Conservation (phyloP, 2,797 vertebrate genomes). For the Aeoliscus strigatus region DNA sequence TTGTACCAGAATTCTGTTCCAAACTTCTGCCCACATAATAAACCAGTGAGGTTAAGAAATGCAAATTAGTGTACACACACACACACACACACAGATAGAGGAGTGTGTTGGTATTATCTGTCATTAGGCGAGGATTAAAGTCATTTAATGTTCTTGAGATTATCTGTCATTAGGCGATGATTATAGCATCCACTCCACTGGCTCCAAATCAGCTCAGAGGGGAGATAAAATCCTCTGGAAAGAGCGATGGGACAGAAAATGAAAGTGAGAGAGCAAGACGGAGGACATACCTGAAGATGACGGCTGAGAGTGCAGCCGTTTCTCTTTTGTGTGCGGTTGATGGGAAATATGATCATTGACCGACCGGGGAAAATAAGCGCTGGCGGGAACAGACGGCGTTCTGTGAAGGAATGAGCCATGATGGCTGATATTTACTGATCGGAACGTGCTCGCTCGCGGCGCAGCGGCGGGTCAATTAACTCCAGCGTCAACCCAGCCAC, state of each 20-base stretch:
- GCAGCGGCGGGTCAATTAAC: too few species aligned
- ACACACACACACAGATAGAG: conserved; percentile 7
- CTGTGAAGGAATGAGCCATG: too few species aligned
- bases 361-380: too few species aligned
- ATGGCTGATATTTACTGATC: too few species aligned
- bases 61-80: conserved; percentile 1
- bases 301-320: neutral
- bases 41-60: too few species aligned
- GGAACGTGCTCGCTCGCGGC: too few species aligned
- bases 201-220: conserved; percentile 29
- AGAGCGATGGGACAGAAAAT: conserved; percentile 9
- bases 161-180: conserved; percentile 51
- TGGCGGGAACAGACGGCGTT: too few species aligned
- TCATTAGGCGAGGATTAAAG: conserved; percentile 53
- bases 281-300: conserved; percentile 10
- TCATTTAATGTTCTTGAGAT: conserved; percentile 45
- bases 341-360: too few species aligned
- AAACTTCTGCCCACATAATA: too few species aligned
- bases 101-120: conserved; percentile 42
- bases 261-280: conserved; percentile 5
- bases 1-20: too few species aligned
- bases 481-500: too few species aligned
- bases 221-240: conserved; percentile 17
- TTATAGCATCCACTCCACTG: conserved; percentile 39
- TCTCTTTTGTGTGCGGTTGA: too few species aligned